Evolutionary conservation across 2,888 invertebrate species (phyloP), one percentile per base, ranked within the genome.

Genomic region (Dorcus parallelipipedus): DNA sequence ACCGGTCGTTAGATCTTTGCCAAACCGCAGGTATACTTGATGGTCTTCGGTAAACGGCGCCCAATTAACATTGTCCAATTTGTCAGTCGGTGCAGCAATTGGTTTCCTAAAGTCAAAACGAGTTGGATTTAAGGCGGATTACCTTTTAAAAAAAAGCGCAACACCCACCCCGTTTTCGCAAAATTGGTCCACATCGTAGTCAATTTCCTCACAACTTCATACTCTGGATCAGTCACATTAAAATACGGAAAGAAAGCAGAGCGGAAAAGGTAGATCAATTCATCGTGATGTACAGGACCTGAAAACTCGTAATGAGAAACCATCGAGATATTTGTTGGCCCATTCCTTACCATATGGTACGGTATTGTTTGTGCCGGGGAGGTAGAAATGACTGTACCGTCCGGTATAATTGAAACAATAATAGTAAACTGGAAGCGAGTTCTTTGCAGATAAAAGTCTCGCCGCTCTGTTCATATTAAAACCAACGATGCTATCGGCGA

Each of bases 341-440:
- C 26, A 7, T 33, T 33, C 33, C 47, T 63, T 67, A 69, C 70
- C 70, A 54, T 66, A 70, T 40, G 69, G 68, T 42, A 64, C 52
- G 6, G 67, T 67, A 14, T 77, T 79, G 39, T 76, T 76, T n/a
- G 82, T 81, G 49, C 74, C 77, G 0, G 82, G 81, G 67, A 83
- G 82, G 62, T 82, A 80, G 40, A 80, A 80, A 65, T 82, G 81
- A 67, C 86, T 86, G 64, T 80, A 81, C 61, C 82, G 77, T 2
- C 87, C 87, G 67, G 84, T 79, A 70, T 84, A 87, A 6, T 81
- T 78, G 67, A 88, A 86, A 49, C 82, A 76, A 71, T 85, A 86
- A 71, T 86, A 86, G 73, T 82, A 89, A 2, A 88, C 84, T 8
- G 82, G 79, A 38, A 79, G 66, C 3, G 78, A 77, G 1, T 82